Conservation (phyloP, 2,113 vertebrate species). For the Pipra filicauda region DNA sequence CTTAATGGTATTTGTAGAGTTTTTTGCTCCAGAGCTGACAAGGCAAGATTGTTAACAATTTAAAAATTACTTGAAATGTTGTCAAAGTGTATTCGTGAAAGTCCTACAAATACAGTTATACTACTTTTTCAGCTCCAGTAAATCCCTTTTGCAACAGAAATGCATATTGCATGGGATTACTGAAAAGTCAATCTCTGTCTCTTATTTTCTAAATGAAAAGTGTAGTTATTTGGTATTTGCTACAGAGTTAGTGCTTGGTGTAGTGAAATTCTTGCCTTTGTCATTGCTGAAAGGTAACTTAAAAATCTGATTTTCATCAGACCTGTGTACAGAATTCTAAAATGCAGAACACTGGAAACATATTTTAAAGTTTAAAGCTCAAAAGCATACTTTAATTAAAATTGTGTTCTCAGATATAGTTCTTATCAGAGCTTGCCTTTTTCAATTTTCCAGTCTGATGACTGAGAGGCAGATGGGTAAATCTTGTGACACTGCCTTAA, state of each 20-base stretch:
- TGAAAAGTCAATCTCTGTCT: background rate
- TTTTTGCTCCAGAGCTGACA: background rate
- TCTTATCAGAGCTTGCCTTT: constrained; percentile 59
- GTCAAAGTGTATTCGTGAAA: background rate
- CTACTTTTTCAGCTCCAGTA: background rate
- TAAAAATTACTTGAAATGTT: background rate
- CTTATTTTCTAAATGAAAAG: background rate
- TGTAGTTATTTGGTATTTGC: background rate
- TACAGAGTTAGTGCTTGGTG: background rate
- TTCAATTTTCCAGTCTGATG: constrained; percentile 66
- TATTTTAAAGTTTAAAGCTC: constrained; percentile 54
- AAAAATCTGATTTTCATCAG: background rate
- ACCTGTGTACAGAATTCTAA: constrained; percentile 4
- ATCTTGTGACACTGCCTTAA: background rate
- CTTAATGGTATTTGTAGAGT: background rate
- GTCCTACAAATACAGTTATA: background rate
- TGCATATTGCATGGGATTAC: background rate
- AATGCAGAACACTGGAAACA: constrained; percentile 12
- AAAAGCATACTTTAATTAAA: constrained; percentile 58
- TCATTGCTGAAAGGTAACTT: background rate
- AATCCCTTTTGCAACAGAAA: background rate
- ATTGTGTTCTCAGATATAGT: background rate
- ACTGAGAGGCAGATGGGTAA: background rate
- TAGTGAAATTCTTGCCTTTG: background rate
- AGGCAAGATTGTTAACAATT: background rate